phyloP scores from a whole-genome alignment of 2,888 invertebrate genomes.

The Euproctis similis region DNA sequence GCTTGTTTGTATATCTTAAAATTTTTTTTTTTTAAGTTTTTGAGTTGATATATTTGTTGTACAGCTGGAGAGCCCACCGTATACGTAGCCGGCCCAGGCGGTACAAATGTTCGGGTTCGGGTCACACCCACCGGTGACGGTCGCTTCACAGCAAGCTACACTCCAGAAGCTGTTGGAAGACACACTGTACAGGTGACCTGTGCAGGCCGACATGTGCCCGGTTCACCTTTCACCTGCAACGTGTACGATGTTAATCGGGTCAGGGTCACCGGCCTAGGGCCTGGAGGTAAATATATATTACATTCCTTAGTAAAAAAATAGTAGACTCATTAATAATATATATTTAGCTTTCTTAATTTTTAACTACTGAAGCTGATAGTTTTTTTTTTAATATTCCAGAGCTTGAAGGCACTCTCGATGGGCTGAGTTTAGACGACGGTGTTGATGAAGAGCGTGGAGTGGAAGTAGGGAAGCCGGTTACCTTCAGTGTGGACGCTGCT shows the following conservation, averaged over 20 bases:
- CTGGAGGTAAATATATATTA: conserved; percentile 60
- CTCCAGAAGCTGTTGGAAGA: conserved; percentile 90
- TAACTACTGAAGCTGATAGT: no score
- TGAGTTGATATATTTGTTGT: conserved; percentile 3
- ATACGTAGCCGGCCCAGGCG: conserved; percentile 88
- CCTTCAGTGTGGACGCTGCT: conserved; percentile 95
- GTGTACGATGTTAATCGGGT: conserved; percentile 94
- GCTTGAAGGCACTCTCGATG: conserved; percentile 67
- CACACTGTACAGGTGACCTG: conserved; percentile 89
- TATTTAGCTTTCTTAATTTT: no score
- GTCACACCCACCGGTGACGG: conserved; percentile 79
- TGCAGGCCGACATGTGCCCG: conserved; percentile 89
- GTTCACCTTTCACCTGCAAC: conserved; percentile 95
- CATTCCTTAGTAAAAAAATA: no score
- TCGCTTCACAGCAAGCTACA: conserved; percentile 85
- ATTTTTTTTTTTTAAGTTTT: background rate
- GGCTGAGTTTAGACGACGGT: conserved; percentile 61
- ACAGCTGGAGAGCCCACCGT: conserved; percentile 80
- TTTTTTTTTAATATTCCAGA: no score
- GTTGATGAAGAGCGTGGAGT: conserved; percentile 61
- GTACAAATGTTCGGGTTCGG: conserved; percentile 84
- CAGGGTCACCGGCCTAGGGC: conserved; percentile 79
- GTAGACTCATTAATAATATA: no score
- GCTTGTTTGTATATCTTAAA: conserved; percentile 18
- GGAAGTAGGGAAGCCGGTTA: conserved; percentile 89